Percentiles rank a stretch among this genome's conserved stretches.
These are phyloP conservation scores for Stichodactyla mertensii DNA, from an alignment of 64 coral and sea anemone genomes.

Conservation along the genomic window DNA sequence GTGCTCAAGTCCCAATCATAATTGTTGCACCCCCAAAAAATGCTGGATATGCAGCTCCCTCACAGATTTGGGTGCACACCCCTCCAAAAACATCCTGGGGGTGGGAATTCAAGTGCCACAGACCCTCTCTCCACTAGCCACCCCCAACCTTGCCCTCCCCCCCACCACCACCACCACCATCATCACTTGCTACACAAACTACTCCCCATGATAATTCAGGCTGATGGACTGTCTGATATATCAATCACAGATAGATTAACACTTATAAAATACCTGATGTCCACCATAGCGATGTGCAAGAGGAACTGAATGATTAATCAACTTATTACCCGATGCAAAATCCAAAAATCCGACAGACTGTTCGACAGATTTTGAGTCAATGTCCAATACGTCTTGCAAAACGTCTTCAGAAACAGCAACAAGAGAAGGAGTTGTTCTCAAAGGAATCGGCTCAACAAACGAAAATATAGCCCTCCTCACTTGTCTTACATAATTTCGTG, in stretches of 20 bases:
- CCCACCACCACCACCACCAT: no score
- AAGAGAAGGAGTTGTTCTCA: slow-evolving; percentile 47
- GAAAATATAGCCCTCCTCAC: slow-evolving; percentile 71
- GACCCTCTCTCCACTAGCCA: no score
- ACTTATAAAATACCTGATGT: slow-evolving; percentile 63
- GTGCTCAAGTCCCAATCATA: no score
- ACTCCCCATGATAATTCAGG: no score
- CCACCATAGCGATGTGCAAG: slow-evolving; percentile 84
- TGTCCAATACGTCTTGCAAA: slow-evolving; percentile 53
- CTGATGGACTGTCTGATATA: no score
- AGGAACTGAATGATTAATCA: slow-evolving; percentile 34
- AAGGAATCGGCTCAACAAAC: slow-evolving; percentile 27
- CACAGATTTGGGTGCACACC: no score
- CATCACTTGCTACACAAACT: no score
- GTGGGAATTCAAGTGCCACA: no score
- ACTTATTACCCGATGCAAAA: slow-evolving; percentile 55
- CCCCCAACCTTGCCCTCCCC: no score
- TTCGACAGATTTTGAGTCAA: slow-evolving; percentile 15
- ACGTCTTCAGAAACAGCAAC: slow-evolving; percentile 56
- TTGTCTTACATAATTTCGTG: slow-evolving; percentile 61
- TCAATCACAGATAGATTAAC: background rate
- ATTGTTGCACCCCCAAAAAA: no score
- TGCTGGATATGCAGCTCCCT: no score
- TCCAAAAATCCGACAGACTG: slow-evolving; percentile 35
- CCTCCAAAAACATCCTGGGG: no score